A percentile compares a stretch with the other conserved stretches of the same genome.
Conservation (phyloP, 1,140 invertebrate genomes). For the Paracyclopina nana region DNA sequence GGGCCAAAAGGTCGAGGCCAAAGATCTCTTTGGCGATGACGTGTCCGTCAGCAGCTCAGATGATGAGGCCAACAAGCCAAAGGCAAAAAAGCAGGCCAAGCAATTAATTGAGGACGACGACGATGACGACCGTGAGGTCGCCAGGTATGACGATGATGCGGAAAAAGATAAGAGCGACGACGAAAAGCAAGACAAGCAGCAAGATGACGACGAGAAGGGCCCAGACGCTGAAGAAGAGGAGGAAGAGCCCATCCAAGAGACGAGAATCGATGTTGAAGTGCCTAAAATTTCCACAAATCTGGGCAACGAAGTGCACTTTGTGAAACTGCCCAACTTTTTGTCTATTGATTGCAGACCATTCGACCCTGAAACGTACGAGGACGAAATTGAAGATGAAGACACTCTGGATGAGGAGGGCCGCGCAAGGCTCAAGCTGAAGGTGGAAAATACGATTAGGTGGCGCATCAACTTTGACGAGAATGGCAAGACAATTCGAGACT, state of each 20-base stretch:
- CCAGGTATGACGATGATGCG: constrained; percentile 11
- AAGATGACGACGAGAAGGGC: constrained; percentile 19
- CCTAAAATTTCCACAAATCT: constrained; percentile 81
- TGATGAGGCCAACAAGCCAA: constrained; percentile 6
- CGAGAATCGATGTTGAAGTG: constrained; percentile 86
- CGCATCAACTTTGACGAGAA: constrained; percentile 62
- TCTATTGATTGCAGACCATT: constrained; percentile 83
- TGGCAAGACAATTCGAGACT: constrained; percentile 63
- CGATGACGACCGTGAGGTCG: constrained; percentile 17
- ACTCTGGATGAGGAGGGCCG: constrained; percentile 86
- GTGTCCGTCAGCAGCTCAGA: not conserved
- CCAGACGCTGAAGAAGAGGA: constrained; percentile 30
- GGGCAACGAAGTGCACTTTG: constrained; percentile 77
- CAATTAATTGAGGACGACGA: constrained; percentile 26
- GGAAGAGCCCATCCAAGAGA: constrained; percentile 59
- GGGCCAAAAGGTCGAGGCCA: not conserved
- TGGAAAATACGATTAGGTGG: constrained; percentile 97
- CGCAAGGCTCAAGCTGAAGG: constrained; percentile 57
- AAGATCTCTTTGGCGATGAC: constrained; percentile 10
- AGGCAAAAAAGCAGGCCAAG: constrained; percentile 17
- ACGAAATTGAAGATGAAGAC: constrained; percentile 97
- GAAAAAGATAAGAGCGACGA: constrained; percentile 21
- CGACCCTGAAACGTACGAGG: constrained; percentile 84
- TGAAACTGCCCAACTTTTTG: constrained; percentile 80
- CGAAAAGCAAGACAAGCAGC: constrained; percentile 24